Base-by-base conservation (phyloP, 64 coral and sea anemone genomes). In the Montipora foliosa region DNA sequence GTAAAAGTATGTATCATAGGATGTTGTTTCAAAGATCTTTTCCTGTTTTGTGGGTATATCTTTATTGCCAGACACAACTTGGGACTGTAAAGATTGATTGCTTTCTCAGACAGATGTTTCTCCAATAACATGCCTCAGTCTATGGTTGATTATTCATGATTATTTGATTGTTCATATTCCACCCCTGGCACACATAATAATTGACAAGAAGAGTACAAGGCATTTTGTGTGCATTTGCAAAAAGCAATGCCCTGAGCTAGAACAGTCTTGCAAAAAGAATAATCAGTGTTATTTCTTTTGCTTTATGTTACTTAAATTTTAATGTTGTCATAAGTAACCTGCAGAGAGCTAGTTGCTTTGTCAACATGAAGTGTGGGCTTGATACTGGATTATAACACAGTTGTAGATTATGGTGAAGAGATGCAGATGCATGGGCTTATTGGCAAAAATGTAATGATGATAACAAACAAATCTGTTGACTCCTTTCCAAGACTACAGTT, bases 41-140 rank as follows among this genome's bases (percentile, higher is more conserved):
- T n/a, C 16, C 50, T 82, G 20, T 62, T 60, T 62, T 67, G 15
- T 17, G 68, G 67, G 82, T 10, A 15, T 70, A 37, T 51, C 45
- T 51, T 64, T 19, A 2, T 14, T 9, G 45, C 1, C 49, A 86
- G 82, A 86, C 82, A 71, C 48, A 86, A 86, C 82, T 70, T 67
- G 67, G 68, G 66, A 68, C 62, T 86, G 82, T 86, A 49, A n/a
- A 86, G 71, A 86, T 72, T 85, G 82, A 85, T 85, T 86, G 82
- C 82, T 86, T 86, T 86, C 47, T 13, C 1, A 4, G 44, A 64
- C 82, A 86, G 82, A 86, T 86, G 82, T 86, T 86, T 49, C 47
- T 16, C 47, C 44, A 6, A 3, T 22, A 72, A 71, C 15, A 71
- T 66, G 58, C 57, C 24, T 80, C 13, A 64, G 25, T 45, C 80